Base-by-base conservation (phyloP, 2,797 vertebrate genomes). In the Lepus oiostolus region DNA sequence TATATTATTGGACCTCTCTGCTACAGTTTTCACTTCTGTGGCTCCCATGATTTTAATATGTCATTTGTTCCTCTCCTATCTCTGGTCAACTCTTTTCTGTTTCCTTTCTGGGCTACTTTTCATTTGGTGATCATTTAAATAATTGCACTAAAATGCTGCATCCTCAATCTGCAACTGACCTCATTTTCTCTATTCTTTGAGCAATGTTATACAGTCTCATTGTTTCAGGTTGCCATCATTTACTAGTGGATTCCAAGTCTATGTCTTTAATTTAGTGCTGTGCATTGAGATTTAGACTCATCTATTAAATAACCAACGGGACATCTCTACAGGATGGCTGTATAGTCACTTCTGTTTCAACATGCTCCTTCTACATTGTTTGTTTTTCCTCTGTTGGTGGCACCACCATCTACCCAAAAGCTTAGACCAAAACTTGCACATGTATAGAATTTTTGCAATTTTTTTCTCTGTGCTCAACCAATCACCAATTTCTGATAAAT, bases 91-190 rank as follows among this genome's bases (percentile, higher is more conserved):
- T 84, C 13, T 3, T 87, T 68, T 26, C 50, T 82, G 6, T 88
- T 92, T 92, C 5, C 13, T 82, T 88, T 85, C 63, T 93, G 68
- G 5, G 32, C n/a, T 70, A 54, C 26, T 94, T 89, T 92, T 82
- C 16, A 42, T 89, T 67, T 71, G 32, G 10, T 28, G 26, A 42
- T 54, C 35, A 24, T 32, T 89, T 30, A 88, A 63, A 91, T 88
- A 85, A 85, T 80, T 79, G 13, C 65, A 12, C 14, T 52, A 38
- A 8, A 19, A 50, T 3, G 16, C 75, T 79, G 24, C n/a, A 12
- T 85, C 21, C 17, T 96, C 65, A 91, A 75, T 74, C 58, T 22
- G 26, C 12, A 85, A 16, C 6, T 88, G 58, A 12, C 70, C n/a
- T 85, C 22, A 72, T 12, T 92, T 85, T 85, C 28, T 54, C 24